Base-by-base conservation (phyloP, 2,797 vertebrate genomes). In the Coilia nasus region DNA sequence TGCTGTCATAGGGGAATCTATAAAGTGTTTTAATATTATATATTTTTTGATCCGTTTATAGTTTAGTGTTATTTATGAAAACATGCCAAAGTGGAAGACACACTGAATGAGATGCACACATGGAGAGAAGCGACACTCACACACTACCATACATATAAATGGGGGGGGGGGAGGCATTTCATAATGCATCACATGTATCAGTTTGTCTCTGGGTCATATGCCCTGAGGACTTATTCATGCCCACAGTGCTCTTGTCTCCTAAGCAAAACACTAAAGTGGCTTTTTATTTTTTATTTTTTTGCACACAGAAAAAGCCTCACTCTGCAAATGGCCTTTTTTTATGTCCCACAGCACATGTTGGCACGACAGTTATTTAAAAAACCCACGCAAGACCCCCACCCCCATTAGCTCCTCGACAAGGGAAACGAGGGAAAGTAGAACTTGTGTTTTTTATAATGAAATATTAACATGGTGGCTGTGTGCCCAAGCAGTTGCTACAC, bases 141-240 rank as follows among this genome's bases (percentile, higher is more conserved):
- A 71, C 64, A 71, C 71, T 7, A 31, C 6, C 28, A 31, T 12
- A 41, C 35, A n/a, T 7, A 78, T 4, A 41, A 21, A 21, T 15
- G 71, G 17, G 17, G 0, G 57, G 17, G 57, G 19, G 57, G 71
- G 19, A 17, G 31, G 14, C 71, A 78, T 78, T 78, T 78, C 71
- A 78, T 78, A 31, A 41, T 78, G 35, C 71, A 21, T 78, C 71
- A 78, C 71, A 78, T 41, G 31, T 78, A 78, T 78, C 71, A 44
- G 17, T 78, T 41, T 78, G 35, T 44, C 17, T 41, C 17, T 15
- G 35, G 71, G 71, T 78, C 71, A 44, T 35, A 78, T 78, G 12
- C 71, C 71, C 71, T 78, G 7, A 21, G 35, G 35, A 31, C 35
- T 78, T 78, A 78, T 78, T 78, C 71, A 78, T 41, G 31, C 17